Evolutionary conservation across 2,888 invertebrate genomes (phyloP).

Genomic region (Ligdia adustata): DNA sequence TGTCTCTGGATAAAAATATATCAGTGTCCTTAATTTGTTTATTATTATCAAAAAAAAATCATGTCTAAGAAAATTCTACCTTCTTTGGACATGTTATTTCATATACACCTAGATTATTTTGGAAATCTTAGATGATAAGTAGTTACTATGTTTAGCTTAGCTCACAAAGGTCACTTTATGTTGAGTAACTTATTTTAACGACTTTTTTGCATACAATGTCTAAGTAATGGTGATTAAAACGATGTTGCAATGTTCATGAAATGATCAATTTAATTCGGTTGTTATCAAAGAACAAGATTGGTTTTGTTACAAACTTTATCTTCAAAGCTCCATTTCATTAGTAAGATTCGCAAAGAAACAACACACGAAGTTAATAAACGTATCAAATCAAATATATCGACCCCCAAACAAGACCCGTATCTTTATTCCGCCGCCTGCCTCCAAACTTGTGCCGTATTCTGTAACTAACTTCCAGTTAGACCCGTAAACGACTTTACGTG

Average conservation of each 20-base stretch:
- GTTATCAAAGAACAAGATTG: too few species aligned
- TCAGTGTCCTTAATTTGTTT: neutral
- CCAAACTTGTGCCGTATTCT: slow-evolving; percentile 63
- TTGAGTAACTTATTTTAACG: too few species aligned
- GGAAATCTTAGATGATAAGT: too few species aligned
- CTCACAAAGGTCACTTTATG: too few species aligned
- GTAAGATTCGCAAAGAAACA: slow-evolving; percentile 30
- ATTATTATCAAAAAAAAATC: too few species aligned
- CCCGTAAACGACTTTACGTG: slow-evolving; percentile 80
- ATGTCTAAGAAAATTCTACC: neutral
- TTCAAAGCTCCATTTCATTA: slow-evolving; percentile 8
- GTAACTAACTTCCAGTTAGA: slow-evolving; percentile 73
- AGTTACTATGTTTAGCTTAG: too few species aligned
- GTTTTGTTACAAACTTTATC: slow-evolving; percentile 38
- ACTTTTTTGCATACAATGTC: too few species aligned
- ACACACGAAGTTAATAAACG: slow-evolving; percentile 45
- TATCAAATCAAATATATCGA: slow-evolving; percentile 51
- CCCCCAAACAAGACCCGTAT: slow-evolving; percentile 53
- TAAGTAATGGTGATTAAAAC: too few species aligned
- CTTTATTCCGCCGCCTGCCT: slow-evolving; percentile 57
- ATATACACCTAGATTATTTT: slow-evolving; percentile 48
- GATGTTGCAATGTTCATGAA: too few species aligned
- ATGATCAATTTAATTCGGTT: too few species aligned
- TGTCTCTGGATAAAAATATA: too few species aligned
- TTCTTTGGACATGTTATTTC: neutral